A percentile compares a stretch with the other conserved stretches of the same genome.
Evolutionary conservation across 2,888 invertebrate genomes (phyloP).

Genomic region (Scaptomyza reducta): DNA sequence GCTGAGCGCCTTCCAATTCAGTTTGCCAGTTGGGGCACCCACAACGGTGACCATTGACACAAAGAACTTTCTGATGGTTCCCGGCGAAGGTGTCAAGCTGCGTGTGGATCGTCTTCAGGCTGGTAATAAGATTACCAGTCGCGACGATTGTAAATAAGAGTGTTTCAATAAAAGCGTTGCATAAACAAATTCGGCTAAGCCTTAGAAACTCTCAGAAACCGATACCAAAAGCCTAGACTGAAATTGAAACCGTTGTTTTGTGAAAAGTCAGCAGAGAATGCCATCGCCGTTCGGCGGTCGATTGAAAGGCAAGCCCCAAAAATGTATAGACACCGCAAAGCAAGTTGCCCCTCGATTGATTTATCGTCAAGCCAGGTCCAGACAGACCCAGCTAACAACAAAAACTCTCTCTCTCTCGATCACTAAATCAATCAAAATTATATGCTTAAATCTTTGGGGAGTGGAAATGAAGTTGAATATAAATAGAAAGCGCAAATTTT

Average conservation of each 20-base stretch:
- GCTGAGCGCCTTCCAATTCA: slow-evolving; percentile 43
- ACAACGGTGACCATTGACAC: slow-evolving; percentile 45
- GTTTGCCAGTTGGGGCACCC: slow-evolving; percentile 29
- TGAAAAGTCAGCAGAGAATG: slow-evolving; percentile 56
- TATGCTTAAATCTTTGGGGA: neutral
- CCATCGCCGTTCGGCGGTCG: slow-evolving; percentile 59
- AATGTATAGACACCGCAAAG: slow-evolving; percentile 63
- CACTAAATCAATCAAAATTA: slow-evolving; percentile 74
- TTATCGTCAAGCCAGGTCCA: slow-evolving; percentile 1
- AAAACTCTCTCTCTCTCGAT: slow-evolving; percentile 27
- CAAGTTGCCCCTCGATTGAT: slow-evolving; percentile 11
- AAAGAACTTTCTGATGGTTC: slow-evolving; percentile 37
- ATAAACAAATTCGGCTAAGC: slow-evolving; percentile 32
- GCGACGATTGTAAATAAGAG: slow-evolving; percentile 54
- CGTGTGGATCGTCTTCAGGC: slow-evolving; percentile 42
- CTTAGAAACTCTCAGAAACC: slow-evolving; percentile 4
- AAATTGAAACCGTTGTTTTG: slow-evolving; percentile 2
- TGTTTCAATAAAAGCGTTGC: slow-evolving; percentile 9
- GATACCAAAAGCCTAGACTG: neutral
- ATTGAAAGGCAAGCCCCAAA: slow-evolving; percentile 66
- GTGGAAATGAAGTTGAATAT: neutral
- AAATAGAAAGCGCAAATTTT: too few species aligned
- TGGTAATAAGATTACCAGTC: slow-evolving; percentile 28
- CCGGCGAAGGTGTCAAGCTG: slow-evolving; percentile 55
- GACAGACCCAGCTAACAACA: slow-evolving; percentile 40